phyloP scores from a whole-genome alignment of 2,113 vertebrate species.

The Labeo catla region DNA sequence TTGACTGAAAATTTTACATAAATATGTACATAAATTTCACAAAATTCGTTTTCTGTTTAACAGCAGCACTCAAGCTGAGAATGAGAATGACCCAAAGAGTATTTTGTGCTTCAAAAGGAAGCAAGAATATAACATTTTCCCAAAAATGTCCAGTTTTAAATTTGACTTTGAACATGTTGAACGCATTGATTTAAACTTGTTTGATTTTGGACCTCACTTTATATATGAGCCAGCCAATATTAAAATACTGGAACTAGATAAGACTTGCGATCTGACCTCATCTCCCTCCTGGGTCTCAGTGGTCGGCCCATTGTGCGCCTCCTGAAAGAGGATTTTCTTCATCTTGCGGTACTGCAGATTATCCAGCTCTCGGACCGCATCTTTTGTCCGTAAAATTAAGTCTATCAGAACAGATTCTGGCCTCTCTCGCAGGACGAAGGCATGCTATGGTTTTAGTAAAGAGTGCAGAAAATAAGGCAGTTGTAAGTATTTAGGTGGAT shows the following conservation, averaged over 20 bases:
- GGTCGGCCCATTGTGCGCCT: slow-evolving; percentile 87
- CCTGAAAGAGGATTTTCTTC: slow-evolving; percentile 93
- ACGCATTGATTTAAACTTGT: neutral
- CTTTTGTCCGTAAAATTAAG: slow-evolving; percentile 72
- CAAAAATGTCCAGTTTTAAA: neutral
- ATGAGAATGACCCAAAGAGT: neutral
- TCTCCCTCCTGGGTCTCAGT: slow-evolving; percentile 85
- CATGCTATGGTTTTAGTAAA: slow-evolving; percentile 74
- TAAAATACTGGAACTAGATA: neutral
- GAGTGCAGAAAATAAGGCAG: neutral
- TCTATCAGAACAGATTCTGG: slow-evolving; percentile 59
- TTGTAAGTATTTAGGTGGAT: neutral
- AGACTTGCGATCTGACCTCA: slow-evolving; percentile 74
- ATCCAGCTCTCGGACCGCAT: slow-evolving; percentile 89
- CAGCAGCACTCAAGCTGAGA: neutral
- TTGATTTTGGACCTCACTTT: neutral
- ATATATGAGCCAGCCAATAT: neutral
- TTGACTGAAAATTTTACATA: no score
- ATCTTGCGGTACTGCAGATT: slow-evolving; percentile 94
- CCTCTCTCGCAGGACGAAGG: slow-evolving; percentile 74
- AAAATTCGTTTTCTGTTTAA: neutral
- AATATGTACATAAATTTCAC: no score
- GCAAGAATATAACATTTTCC: neutral
- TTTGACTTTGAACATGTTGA: neutral
- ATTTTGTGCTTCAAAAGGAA: neutral